Base-by-base conservation (phyloP, 1,140 invertebrate genomes). In the Trichomalopsis sarcophagae region DNA sequence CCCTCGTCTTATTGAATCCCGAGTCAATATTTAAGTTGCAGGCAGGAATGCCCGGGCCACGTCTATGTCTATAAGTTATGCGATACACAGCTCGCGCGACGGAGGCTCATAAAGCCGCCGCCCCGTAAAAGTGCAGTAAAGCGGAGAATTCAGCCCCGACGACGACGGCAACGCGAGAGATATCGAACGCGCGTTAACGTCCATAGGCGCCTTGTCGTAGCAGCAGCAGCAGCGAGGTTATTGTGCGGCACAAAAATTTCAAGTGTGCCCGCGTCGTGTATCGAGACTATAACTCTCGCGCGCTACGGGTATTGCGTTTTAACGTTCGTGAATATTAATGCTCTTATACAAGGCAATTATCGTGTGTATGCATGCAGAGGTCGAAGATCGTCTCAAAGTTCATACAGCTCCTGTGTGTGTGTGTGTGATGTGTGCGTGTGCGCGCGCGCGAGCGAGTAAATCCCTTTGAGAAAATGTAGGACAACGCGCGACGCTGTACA, bases 121-220 rank as follows among this genome's bases (percentile, higher is more conserved):
- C 55, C n/a, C 13, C 50, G 50, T 78, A 66, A 66, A 78, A 33
- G 76, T 62, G 50, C 27, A 78, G 50, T 78, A 80, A 69, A 80
- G 33, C n/a, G n/a, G 14, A 68, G 21, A 36, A 69, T 62, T 62
- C 55, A 62, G 55, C 55, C 55, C 6, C 55, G 17, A 62, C 17
- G 50, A 55, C 50, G 50, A 55, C 50, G 50, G 40, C 33, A 14
- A 10, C 13, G 50, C 50, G 21, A 62, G 55, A 62, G 55, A 62
- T 62, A 62, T 62, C 55, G 55, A 62, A 62, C 55, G 55, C 55
- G 55, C 55, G 55, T 62, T 62, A 62, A 62, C 55, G 55, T 62
- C 55, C 55, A 62, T 62, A 21, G 55, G 17, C 55, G 55, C 55
- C 55, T 21, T 7, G 17, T 62, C 17, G 14, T 5, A 5, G 1